Conservation (phyloP, 2,113 vertebrate genomes). For the Gobius niger region DNA sequence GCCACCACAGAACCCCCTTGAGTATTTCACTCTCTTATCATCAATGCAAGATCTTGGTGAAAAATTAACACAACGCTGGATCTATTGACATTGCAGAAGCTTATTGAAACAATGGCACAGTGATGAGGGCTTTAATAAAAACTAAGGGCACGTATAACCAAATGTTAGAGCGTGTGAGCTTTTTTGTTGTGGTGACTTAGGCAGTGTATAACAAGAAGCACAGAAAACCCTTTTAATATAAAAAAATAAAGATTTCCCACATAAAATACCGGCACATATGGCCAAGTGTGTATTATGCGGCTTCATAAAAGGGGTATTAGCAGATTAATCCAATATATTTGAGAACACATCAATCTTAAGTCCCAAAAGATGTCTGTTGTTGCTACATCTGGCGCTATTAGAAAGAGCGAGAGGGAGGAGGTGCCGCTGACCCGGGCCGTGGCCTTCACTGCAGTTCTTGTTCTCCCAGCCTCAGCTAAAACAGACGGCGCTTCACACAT, state of each 20-base stretch:
- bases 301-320: constrained; percentile 2
- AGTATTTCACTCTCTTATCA: no score
- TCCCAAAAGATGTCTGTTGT: neutral
- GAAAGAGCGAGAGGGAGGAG: constrained; percentile 11
- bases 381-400: constrained; percentile 1
- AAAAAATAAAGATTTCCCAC: neutral
- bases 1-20: no score
- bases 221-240: neutral
- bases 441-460: constrained; percentile 10
- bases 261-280: neutral
- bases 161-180: no score
- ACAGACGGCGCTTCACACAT: constrained; percentile 40
- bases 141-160: no score
- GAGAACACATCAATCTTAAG: neutral
- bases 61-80: no score
- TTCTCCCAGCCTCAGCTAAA: neutral
- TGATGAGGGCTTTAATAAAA: no score
- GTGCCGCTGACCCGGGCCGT: constrained; percentile 65
- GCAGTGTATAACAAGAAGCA: neutral
- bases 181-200: no score
- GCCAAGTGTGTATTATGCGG: neutral
- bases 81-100: no score
- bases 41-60: no score
- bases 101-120: no score
- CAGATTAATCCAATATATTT: constrained; percentile 9